These are phyloP conservation scores for Bradysia coprophila DNA, from an alignment of 1,140 invertebrate genomes.

Conservation along the genomic window DNA sequence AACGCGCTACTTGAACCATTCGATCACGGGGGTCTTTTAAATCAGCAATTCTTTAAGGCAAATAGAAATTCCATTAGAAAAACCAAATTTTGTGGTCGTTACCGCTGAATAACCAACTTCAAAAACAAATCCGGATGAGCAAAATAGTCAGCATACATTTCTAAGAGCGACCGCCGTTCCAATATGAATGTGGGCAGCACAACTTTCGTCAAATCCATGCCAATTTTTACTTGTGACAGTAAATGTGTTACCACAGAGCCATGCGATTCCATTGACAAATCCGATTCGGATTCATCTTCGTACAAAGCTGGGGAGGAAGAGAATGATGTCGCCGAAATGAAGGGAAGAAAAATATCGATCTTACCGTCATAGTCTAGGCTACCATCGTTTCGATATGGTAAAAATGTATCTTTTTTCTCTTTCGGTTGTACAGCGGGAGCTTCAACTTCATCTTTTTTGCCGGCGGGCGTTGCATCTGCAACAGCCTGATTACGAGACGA, in stretches of 20 bases:
- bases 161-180: conserved; percentile 83
- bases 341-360: conserved; percentile 2
- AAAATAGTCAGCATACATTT: conserved; percentile 98
- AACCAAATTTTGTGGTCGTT: no score
- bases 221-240: conserved; percentile 90
- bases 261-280: conserved; percentile 80
- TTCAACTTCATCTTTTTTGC: conserved; percentile 2
- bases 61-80: conserved; percentile 6
- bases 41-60: conserved; percentile 55
- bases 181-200: conserved; percentile 92
- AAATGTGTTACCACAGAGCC: conserved; percentile 89
- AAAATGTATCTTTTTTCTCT: conserved; percentile 10
- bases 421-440: conserved; percentile 12
- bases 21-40: conserved; percentile 64
- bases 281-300: conserved; percentile 72
- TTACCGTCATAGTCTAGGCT: conserved; percentile 50
- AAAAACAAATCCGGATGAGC: conserved; percentile 93
- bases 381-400: conserved; percentile 35
- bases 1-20: conserved; percentile 82
- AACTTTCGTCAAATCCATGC: conserved; percentile 97
- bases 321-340: conserved; percentile 4
- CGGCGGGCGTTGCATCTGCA: not conserved
- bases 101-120: no score
- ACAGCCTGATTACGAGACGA: not conserved
- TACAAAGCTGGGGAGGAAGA: conserved; percentile 48